phyloP scores from a whole-genome alignment of 37 sponge, comb jelly and placozoan species.

The Theonella swinhoei region DNA sequence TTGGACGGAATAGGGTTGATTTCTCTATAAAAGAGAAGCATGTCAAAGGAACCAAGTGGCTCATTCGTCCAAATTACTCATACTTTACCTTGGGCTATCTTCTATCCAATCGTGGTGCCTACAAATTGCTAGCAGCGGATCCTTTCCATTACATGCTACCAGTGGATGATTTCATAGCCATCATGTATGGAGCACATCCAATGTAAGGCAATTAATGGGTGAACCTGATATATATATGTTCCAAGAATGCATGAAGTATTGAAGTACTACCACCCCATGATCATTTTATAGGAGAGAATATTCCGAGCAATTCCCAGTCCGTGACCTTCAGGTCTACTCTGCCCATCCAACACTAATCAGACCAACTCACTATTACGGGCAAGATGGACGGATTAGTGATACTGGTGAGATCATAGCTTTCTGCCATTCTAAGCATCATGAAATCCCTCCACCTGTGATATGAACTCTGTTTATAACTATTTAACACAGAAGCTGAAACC shows the following conservation, averaged over 20 bases:
- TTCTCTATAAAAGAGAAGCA: constrained; percentile 44
- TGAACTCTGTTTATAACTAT: no score
- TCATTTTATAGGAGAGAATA: no score
- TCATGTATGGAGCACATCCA: constrained; percentile 87
- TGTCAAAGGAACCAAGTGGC: constrained; percentile 31
- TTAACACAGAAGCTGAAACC: no score
- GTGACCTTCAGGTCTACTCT: constrained; percentile 82
- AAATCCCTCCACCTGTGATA: no score
- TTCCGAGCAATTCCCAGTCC: not conserved
- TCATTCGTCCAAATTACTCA: constrained; percentile 85
- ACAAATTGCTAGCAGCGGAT: constrained; percentile 73
- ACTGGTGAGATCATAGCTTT: constrained; percentile 69
- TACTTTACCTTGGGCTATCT: constrained; percentile 95
- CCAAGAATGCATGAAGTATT: no score
- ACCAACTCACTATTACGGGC: constrained; percentile 94
- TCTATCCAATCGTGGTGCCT: constrained; percentile 84
- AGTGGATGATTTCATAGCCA: constrained; percentile 91
- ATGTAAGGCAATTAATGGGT: constrained; percentile 54
- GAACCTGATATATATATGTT: no score
- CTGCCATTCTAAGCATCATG: no score
- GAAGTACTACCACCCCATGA: no score
- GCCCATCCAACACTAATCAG: constrained; percentile 80
- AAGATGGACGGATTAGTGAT: constrained; percentile 88
- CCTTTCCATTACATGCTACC: constrained; percentile 88
- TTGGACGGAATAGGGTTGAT: constrained; percentile 78